Evolutionary conservation across 2,797 vertebrate genomes (phyloP), one percentile per base, ranked within the genome.

Genomic region (Acipenser oxyrinchus): DNA sequence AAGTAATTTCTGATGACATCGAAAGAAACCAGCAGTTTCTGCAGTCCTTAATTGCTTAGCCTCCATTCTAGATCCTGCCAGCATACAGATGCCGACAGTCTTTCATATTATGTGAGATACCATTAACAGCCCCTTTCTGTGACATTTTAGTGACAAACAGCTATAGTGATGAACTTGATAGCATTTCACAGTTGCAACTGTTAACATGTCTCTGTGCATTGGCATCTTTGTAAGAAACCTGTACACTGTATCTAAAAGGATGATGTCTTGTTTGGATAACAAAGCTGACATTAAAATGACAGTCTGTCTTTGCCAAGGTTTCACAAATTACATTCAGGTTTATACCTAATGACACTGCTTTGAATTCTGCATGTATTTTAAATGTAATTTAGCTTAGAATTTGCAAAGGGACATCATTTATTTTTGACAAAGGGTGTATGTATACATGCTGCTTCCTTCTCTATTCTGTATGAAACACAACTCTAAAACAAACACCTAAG

Each of bases 271-370:
- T 87, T 91, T 88, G 89, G 92, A 93, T 91, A 90, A 90, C 64
- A 88, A 89, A 87, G 88, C 85, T 84, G 90, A 91, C 92, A 89
- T 88, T 87, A 89, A 87, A 91, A 89, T 93, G 94, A 95, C 91
- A 91, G 92, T 85, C 88, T 85, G 88, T 91, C 91, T 92, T 87
- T 87, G 84, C 91, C 92, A 95, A 96, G 93, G 93, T 94, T 95
- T 95, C 90, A 90, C 88, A 92, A 93, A 95, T 91, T 93, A 91
- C 91, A 90, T 84, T 86, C 79, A 83, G 86, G 87, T 89, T 91
- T 85, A 87, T 82, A 90, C 86, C 89, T 93, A 93, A 93, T 93
- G 91, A 95, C 92, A 89, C 87, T 80, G 83, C 87, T 90, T 88
- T 89, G 90, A 93, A 94, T 92, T 89, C 94, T 91, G 91, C 88